phyloP scores from a whole-genome alignment of 2,888 invertebrate species.

The Drosophila subquinaria region DNA sequence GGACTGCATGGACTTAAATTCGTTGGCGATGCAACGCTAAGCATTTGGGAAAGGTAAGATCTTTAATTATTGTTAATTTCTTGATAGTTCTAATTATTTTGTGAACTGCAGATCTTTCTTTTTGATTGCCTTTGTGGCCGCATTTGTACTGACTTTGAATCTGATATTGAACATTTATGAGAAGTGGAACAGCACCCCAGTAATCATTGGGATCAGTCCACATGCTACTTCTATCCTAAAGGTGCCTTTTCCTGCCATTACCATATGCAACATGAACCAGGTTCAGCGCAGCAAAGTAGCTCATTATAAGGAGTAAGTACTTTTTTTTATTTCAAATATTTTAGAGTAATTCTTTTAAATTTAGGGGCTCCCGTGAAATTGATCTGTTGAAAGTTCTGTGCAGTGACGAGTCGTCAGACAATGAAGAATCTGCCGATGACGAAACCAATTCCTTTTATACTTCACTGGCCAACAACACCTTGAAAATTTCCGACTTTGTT shows the following conservation, averaged over 20 bases:
- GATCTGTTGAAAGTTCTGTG: conserved; percentile 66
- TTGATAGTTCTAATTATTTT: background rate
- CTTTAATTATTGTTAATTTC: too few relatives aligned
- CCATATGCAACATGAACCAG: conserved; percentile 94
- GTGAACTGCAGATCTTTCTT: conserved; percentile 89
- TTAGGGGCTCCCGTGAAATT: conserved; percentile 65
- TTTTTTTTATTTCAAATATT: too few relatives aligned
- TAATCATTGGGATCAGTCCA: conserved; percentile 92
- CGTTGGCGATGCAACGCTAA: conserved; percentile 68
- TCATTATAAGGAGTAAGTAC: conserved; percentile 83
- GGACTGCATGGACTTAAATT: conserved; percentile 80
- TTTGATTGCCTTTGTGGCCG: conserved; percentile 89
- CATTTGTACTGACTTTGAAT: conserved; percentile 86
- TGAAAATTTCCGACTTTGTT: conserved; percentile 66
- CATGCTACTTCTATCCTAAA: conserved; percentile 88
- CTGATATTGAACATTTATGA: conserved; percentile 90
- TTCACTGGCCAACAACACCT: conserved; percentile 43
- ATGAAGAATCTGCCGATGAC: conserved; percentile 7
- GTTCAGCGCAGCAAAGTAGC: conserved; percentile 89
- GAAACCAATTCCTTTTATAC: conserved; percentile 6
- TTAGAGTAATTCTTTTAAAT: background rate
- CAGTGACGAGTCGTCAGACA: conserved; percentile 12
- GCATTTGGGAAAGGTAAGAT: conserved; percentile 74
- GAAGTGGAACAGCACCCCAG: conserved; percentile 91
- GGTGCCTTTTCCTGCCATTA: conserved; percentile 93